Conservation (phyloP, 92 coral and sea anemone genomes). For the Umimayanthus kanabou region DNA sequence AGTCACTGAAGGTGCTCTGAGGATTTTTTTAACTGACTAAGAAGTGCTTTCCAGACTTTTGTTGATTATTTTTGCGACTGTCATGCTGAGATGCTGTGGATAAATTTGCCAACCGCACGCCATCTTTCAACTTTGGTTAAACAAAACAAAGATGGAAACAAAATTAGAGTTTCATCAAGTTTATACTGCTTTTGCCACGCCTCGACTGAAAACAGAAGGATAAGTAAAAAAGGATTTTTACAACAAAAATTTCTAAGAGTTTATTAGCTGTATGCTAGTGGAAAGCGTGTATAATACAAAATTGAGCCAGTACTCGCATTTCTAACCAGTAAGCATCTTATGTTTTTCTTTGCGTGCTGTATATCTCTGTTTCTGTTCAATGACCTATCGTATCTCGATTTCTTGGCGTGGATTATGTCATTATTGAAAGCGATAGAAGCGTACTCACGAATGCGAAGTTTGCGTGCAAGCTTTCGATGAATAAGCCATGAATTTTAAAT, state of each 20-base stretch:
- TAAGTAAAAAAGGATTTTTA: conserved; percentile 12
- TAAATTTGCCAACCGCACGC: conserved; percentile 35
- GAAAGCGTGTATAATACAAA: neutral
- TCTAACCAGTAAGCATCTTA: neutral
- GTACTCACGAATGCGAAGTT: conserved; percentile 19
- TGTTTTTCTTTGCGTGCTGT: conserved; percentile 33
- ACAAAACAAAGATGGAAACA: conserved; percentile 10
- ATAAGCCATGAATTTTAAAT: neutral
- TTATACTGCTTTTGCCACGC: conserved; percentile 35
- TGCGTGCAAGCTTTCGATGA: conserved; percentile 38
- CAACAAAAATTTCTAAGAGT: conserved; percentile 6
- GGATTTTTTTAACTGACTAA: neutral
- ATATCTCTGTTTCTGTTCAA: conserved; percentile 24
- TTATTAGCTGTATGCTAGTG: conserved; percentile 4
- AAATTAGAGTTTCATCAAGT: conserved; percentile 25
- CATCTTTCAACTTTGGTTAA: conserved; percentile 15
- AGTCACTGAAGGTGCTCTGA: neutral
- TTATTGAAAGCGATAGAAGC: conserved; percentile 1
- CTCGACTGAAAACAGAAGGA: conserved; percentile 15
- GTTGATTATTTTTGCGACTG: conserved; percentile 26
- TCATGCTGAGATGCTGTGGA: conserved; percentile 36
- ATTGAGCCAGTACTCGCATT: neutral
- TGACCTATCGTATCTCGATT: neutral
- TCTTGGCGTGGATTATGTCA: conserved; percentile 31
- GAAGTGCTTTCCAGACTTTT: neutral